phyloP scores from a whole-genome alignment of 2,797 vertebrate species.

The Sebastes jordani region DNA sequence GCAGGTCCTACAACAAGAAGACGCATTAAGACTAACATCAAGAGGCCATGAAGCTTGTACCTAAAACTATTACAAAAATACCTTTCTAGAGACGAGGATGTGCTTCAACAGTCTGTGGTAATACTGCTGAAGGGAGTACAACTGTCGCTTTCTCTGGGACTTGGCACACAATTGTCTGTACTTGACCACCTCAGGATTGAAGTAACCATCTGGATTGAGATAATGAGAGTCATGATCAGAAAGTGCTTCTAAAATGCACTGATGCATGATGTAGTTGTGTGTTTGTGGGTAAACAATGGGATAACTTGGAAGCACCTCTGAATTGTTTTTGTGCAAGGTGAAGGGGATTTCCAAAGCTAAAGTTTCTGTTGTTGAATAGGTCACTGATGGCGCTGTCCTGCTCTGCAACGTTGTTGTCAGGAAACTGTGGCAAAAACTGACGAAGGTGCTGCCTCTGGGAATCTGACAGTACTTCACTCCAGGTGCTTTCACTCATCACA shows the following conservation, averaged over 20 bases:
- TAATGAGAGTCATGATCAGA: background rate
- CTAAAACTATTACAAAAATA: slow-evolving; percentile 47
- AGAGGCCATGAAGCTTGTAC: background rate
- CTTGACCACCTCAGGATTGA: slow-evolving; percentile 97
- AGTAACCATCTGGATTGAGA: slow-evolving; percentile 88
- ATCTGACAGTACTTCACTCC: slow-evolving; percentile 91
- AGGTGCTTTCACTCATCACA: slow-evolving; percentile 92
- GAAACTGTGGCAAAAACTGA: slow-evolving; percentile 91
- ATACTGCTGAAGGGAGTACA: slow-evolving; percentile 93
- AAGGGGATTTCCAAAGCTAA: slow-evolving; percentile 93
- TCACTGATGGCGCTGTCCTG: slow-evolving; percentile 86
- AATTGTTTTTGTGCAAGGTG: slow-evolving; percentile 95
- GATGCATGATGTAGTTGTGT: background rate
- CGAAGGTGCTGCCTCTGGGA: slow-evolving; percentile 90
- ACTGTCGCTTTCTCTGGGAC: slow-evolving; percentile 92
- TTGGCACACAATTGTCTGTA: slow-evolving; percentile 94
- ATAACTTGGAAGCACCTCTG: slow-evolving; percentile 81
- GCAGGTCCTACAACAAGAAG: slow-evolving; percentile 82
- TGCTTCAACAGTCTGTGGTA: slow-evolving; percentile 95
- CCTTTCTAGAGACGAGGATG: slow-evolving; percentile 94
- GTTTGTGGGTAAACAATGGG: background rate
- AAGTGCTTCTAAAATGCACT: background rate
- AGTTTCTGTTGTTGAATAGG: slow-evolving; percentile 89
- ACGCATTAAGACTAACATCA: background rate
- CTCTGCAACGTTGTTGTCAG: slow-evolving; percentile 82